Evolutionary conservation across 2,888 invertebrate species (phyloP), one percentile per base, ranked within the genome.

Genomic region (Paralinhomoeus sp.): DNA sequence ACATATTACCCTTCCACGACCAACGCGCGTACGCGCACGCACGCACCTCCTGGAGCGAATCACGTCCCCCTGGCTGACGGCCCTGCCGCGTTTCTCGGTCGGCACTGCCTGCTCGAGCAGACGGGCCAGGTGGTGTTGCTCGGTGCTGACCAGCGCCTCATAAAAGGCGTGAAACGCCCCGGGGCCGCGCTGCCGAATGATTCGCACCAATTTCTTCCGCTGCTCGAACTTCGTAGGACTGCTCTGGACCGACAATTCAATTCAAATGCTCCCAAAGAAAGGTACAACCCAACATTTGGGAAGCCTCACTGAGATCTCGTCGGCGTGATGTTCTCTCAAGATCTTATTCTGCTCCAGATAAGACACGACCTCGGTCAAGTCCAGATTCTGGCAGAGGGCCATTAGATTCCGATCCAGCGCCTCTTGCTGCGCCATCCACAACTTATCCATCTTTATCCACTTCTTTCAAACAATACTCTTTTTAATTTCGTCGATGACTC

Each of bases 101-200:
- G 5, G 27, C 5, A 27, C 7, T 9, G 27, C 27, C 27, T 5
- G 27, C 27, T 9, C 3, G 23, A 51, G 47, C 21, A 51, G 38
- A 15, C 33, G 36, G 9, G 51, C 50, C 18, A 51, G 45, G 22
- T 49, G 48, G 5, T 45, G 39, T 37, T 52, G 50, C 17, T 48
- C 47, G n/a, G 48, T 47, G 21, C 47, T 42, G 24, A 37, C 20
- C 9, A 36, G 36, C 17, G 50, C 50, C 24, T 48, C 37, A 41
- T 48, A 49, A 34, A 51, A 49, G 24, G 45, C 46, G 44, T 51
- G 48, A 45, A 42, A 51, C 39, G 51, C 51, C 31, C 40, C 44
- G 42, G 50, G 48, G 24, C 51, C 51, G 13, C 51, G 45, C n/a
- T 20, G n/a, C 17, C 20, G n/a, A 7, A 36, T 7, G n/a, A 36